A percentile compares a stretch with the other conserved stretches of the same genome.
Evolutionary conservation across 92 coral and sea anemone genomes (phyloP).

Genomic region (Epizoanthus scotinus): DNA sequence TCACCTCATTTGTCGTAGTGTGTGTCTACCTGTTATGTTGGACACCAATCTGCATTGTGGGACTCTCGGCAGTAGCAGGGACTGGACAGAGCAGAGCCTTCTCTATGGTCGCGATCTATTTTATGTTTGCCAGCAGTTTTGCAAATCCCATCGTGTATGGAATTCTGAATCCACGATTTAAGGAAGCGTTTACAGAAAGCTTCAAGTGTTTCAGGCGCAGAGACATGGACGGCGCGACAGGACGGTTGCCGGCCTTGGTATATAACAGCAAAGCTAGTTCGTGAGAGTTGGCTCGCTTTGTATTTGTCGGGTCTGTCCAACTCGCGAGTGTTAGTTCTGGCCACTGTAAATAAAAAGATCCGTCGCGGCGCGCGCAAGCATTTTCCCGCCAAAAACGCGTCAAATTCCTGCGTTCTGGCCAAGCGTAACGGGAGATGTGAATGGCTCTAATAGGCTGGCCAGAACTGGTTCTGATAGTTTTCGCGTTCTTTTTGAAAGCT

Average conservation of each 20-base stretch:
- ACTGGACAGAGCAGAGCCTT: conserved; percentile 40
- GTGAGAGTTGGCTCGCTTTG: too few relatives aligned
- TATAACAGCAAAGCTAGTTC: too few relatives aligned
- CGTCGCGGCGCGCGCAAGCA: too few relatives aligned
- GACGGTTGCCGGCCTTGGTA: not conserved
- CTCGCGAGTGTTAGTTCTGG: too few relatives aligned
- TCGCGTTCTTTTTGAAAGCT: too few relatives aligned
- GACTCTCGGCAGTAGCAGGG: conserved; percentile 57
- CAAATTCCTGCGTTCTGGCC: too few relatives aligned
- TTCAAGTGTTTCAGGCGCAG: not conserved
- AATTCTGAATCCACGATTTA: conserved; percentile 77
- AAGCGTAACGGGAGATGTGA: too few relatives aligned
- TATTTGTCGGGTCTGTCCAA: too few relatives aligned
- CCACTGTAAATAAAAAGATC: too few relatives aligned
- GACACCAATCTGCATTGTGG: conserved; percentile 69
- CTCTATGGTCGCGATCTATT: conserved; percentile 47
- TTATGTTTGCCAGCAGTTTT: conserved; percentile 65
- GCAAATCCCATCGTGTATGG: conserved; percentile 81
- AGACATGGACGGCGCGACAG: not conserved
- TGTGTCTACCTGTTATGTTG: conserved; percentile 70
- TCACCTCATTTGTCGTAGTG: conserved; percentile 73
- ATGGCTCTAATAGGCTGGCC: too few relatives aligned
- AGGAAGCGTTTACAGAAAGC: conserved; percentile 47
- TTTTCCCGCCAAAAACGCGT: too few relatives aligned
- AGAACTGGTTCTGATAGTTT: too few relatives aligned